These are phyloP conservation scores for Thymelicus acteon DNA, from an alignment of 2,888 invertebrate species.

Conservation along the genomic window DNA sequence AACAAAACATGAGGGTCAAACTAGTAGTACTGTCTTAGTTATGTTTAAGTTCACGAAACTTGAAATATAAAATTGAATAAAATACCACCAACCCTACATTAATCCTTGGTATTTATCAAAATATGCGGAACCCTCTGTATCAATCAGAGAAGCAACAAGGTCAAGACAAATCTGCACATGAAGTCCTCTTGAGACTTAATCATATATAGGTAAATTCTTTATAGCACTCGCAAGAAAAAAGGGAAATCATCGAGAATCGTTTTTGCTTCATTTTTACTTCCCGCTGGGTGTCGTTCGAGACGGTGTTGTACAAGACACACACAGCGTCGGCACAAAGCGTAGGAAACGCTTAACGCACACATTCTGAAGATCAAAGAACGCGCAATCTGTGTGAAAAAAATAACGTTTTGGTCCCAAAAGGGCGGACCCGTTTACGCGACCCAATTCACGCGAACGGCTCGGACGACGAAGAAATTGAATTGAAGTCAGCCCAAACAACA, in stretches of 20 bases:
- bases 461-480: conserved; percentile 82
- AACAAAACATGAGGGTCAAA: no score
- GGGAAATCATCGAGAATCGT: conserved; percentile 66
- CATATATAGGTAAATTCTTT: conserved; percentile 33
- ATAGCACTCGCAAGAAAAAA: conserved; percentile 44
- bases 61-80: no score
- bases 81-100: no score
- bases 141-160: not conserved
- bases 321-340: conserved; percentile 74
- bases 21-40: no score
- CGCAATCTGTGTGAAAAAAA: conserved; percentile 84
- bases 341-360: conserved; percentile 83
- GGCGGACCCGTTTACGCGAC: conserved; percentile 84
- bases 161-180: not conserved
- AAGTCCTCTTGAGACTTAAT: conserved; percentile 21
- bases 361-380: conserved; percentile 81
- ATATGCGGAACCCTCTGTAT: no score
- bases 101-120: no score
- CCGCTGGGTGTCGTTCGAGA: conserved; percentile 75
- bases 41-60: no score
- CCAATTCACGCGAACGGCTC: conserved; percentile 82
- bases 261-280: conserved; percentile 74
- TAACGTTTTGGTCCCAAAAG: conserved; percentile 83
- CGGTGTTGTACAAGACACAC: conserved; percentile 65
- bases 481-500: conserved; percentile 79